Evolutionary conservation across 2,888 invertebrate genomes (phyloP).

Genomic region (Drosophila mimica): DNA sequence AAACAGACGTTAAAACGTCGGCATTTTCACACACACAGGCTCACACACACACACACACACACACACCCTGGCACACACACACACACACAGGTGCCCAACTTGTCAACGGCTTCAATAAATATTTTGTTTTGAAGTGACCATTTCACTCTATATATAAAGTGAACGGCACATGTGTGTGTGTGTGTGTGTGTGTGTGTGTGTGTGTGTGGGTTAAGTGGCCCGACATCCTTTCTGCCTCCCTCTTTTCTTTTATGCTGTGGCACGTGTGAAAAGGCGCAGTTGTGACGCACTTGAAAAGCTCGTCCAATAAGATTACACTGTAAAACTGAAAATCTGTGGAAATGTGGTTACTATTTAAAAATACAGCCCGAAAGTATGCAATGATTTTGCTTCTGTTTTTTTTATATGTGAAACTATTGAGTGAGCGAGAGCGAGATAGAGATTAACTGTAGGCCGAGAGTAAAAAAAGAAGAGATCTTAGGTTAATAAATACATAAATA

Average conservation of each 20-base stretch:
- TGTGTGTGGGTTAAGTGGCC: conserved; percentile 63
- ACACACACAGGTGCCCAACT: conserved; percentile 27
- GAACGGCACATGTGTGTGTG: conserved; percentile 2
- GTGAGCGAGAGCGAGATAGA: background rate
- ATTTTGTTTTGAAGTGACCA: conserved; percentile 74
- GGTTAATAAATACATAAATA: background rate
- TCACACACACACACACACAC: background rate
- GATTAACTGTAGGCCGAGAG: background rate
- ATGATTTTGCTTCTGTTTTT: conserved; percentile 5
- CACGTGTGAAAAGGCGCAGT: conserved; percentile 71
- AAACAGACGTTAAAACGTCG: conserved; percentile 81
- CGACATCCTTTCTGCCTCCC: conserved; percentile 16
- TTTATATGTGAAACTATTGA: background rate
- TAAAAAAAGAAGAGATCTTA: background rate
- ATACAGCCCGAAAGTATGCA: conserved; percentile 59
- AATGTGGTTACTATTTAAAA: conserved; percentile 24
- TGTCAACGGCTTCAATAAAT: conserved; percentile 76
- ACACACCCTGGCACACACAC: background rate
- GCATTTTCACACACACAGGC: conserved; percentile 67
- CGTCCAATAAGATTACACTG: conserved; percentile 37
- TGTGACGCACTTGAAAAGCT: conserved; percentile 35
- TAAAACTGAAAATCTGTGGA: conserved; percentile 25
- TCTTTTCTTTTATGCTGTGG: conserved; percentile 25
- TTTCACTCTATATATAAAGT: conserved; percentile 42
- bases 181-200: conserved; percentile 11